phyloP scores from a whole-genome alignment of 2,113 vertebrate genomes.

The Tragelaphus buxtoni region DNA sequence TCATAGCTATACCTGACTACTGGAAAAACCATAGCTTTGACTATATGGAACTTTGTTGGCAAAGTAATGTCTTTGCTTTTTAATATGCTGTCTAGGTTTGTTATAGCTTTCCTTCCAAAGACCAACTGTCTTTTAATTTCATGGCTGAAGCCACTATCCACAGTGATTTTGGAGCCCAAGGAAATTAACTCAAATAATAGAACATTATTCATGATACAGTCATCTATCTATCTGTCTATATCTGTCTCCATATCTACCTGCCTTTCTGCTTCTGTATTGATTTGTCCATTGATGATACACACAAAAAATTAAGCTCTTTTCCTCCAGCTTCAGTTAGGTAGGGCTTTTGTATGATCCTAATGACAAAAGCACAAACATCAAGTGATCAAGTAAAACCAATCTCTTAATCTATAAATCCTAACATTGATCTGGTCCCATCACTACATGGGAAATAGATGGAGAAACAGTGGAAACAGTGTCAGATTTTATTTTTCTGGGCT shows the following conservation, averaged over 20 bases:
- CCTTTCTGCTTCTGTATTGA: background rate
- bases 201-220: background rate
- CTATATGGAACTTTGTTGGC: background rate
- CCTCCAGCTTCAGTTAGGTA: background rate
- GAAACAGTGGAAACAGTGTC: too few relatives aligned
- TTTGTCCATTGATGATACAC: background rate
- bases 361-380: background rate
- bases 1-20: background rate
- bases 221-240: background rate
- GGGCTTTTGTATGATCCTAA: background rate
- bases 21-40: background rate
- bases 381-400: background rate
- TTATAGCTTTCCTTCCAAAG: background rate
- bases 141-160: background rate
- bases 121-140: background rate
- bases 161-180: background rate
- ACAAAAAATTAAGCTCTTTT: background rate
- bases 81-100: background rate
- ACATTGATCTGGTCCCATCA: too few relatives aligned
- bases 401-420: background rate
- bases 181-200: background rate
- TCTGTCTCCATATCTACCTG: background rate
- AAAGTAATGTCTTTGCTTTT: background rate
- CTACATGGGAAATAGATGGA: too few relatives aligned
- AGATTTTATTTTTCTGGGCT: too few relatives aligned